These are phyloP conservation scores for Drosophila prosaltans DNA, from an alignment of 1,140 invertebrate species.

Conservation along the genomic window DNA sequence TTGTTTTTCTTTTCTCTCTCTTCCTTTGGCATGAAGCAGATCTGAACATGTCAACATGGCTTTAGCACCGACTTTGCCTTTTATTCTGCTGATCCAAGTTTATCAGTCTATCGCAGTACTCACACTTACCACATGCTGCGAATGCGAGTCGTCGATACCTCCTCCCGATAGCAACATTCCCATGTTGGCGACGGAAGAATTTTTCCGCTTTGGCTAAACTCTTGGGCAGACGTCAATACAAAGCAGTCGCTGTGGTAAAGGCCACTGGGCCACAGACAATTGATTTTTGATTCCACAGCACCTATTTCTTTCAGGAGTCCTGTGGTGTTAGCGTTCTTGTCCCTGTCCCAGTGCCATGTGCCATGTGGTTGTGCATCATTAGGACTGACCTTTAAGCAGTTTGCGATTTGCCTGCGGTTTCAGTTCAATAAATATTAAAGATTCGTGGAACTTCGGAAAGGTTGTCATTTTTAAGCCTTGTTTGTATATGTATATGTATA, in stretches of 20 bases:
- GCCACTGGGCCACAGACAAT: constrained; percentile 37
- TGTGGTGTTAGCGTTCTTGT: constrained; percentile 28
- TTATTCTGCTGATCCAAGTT: constrained; percentile 53
- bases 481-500: too few relatives aligned
- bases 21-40: constrained; percentile 8
- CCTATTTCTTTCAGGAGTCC: constrained; percentile 30
- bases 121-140: constrained; percentile 74
- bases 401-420: constrained; percentile 4
- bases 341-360: background rate
- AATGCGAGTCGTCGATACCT: constrained; percentile 36
- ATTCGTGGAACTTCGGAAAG: background rate
- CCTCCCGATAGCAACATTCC: constrained; percentile 49
- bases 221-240: constrained; percentile 37
- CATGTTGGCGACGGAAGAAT: constrained; percentile 72
- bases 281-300: constrained; percentile 37
- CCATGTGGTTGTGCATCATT: constrained; percentile 67
- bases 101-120: constrained; percentile 75
- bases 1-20: constrained; percentile 16
- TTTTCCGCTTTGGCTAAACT: constrained; percentile 65
- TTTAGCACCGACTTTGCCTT: constrained; percentile 43
- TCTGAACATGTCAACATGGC: constrained; percentile 49
- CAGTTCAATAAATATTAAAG: background rate
- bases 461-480: background rate
- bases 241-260: background rate
- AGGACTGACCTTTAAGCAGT: constrained; percentile 8